phyloP scores from a whole-genome alignment of 2,888 invertebrate species.

The Microctonus aethiopoides region DNA sequence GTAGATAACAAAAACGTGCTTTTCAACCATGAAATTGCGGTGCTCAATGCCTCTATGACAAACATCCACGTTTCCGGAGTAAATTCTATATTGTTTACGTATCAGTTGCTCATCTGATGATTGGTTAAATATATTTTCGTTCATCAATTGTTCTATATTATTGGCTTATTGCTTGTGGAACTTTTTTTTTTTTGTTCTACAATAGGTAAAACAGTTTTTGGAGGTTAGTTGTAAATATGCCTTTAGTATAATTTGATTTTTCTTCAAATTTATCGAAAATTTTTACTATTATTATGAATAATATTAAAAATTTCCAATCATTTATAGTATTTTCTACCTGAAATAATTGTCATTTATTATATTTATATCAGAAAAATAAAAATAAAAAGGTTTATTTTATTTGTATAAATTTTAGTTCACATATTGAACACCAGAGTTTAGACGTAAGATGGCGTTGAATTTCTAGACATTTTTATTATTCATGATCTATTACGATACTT shows the following conservation, averaged over 20 bases:
- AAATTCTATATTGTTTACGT: not conserved
- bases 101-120: not conserved
- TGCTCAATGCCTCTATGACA: not conserved
- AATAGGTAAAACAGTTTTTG: not conserved
- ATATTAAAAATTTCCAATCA: no score
- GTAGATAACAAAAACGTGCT: not conserved
- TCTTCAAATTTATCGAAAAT: no score
- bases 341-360: no score
- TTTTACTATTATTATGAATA: no score
- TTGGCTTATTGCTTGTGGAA: not conserved
- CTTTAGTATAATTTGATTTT: not conserved
- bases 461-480: not conserved
- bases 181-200: not conserved
- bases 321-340: no score
- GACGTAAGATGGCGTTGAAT: not conserved
- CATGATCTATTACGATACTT: not conserved
- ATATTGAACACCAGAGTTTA: no score
- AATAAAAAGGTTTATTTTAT: no score
- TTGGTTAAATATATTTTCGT: not conserved
- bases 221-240: not conserved
- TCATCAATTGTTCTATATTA: no score
- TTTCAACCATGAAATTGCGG: not conserved
- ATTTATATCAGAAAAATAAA: no score
- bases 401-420: no score
- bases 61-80: not conserved